Percentiles rank a stretch among this genome's conserved stretches.
These are phyloP conservation scores for Cryptoblepharus egeriae DNA, from an alignment of 2,797 vertebrate genomes.

Conservation along the genomic window DNA sequence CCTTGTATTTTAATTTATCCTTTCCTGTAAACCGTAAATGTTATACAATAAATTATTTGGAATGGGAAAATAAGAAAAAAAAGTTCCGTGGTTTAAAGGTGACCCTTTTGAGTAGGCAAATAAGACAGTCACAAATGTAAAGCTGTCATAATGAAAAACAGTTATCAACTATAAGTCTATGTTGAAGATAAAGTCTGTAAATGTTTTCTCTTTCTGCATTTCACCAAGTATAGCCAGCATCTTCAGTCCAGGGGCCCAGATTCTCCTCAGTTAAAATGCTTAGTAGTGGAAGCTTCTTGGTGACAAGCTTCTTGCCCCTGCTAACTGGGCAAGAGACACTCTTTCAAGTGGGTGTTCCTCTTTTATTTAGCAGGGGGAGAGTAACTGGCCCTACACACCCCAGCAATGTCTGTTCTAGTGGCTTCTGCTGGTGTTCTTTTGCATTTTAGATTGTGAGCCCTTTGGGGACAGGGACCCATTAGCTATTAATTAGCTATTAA, in stretches of 20 bases:
- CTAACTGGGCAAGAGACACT: too few species aligned
- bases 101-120: slow-evolving; percentile 24
- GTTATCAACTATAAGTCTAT: background rate
- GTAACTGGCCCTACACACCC: too few species aligned
- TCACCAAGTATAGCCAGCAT: background rate
- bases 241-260: background rate
- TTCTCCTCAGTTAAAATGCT: background rate
- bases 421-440: too few species aligned
- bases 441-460: too few species aligned
- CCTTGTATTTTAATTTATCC: background rate
- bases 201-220: background rate
- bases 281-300: background rate
- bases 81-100: background rate
- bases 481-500: too few species aligned
- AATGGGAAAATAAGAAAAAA: background rate
- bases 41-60: slow-evolving; percentile 13
- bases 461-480: too few species aligned
- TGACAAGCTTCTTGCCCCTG: too few species aligned
- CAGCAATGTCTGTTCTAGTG: too few species aligned
- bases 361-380: too few species aligned
- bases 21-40: slow-evolving; percentile 11
- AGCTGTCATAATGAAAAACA: background rate
- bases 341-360: too few species aligned
- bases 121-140: slow-evolving; percentile 2
- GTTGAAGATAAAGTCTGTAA: background rate